Evolutionary conservation across 2,113 vertebrate species (phyloP), one percentile per base, ranked within the genome.

Genomic region (Sturnus vulgaris): DNA sequence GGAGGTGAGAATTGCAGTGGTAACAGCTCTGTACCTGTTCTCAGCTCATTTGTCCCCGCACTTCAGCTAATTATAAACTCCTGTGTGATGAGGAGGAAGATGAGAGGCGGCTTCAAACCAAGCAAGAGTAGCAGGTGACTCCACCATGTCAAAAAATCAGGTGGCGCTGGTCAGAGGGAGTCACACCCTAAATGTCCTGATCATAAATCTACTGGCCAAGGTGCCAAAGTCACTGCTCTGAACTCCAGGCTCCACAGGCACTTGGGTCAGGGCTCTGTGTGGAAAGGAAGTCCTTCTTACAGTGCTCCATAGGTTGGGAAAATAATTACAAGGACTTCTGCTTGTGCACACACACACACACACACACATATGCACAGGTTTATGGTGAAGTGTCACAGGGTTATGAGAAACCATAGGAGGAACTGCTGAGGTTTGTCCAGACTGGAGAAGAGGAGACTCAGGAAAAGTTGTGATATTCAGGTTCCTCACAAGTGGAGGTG

Each of bases 61-160:
- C 35, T 83, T 80, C 60, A 64, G 79, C 92, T 92, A 88, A 83
- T 94, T 95, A 78, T 52, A 94, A 88, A 90, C 44, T 80, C 35
- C 56, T 47, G 39, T 70, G 52, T 44, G 81, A 27, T 61, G 35
- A 59, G 2, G 76, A 66, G 27, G 42, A 59, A 42, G 64, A 81
- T 56, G 68, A 88, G 76, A 80, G 33, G 75, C 0, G 0, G 56
- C 44, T 73, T 81, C 39, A 81, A 93, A 86, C 14, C 1, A 5
- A 86, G 40, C 18, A 88, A 49, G 16, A 23, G 47, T 44, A 73
- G 46, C 42, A 66, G 35, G 47, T 3, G 52, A 28, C 24, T 77
- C 46, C 39, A 65, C 20, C 55, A 52, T 42, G 25, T 30, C 59
- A 49, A 56, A 79, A 17, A 15, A 42, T 60, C 46, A 70, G 25